Evolutionary conservation across 2,888 invertebrate species (phyloP).

Genomic region (Hypomecis punctinalis): DNA sequence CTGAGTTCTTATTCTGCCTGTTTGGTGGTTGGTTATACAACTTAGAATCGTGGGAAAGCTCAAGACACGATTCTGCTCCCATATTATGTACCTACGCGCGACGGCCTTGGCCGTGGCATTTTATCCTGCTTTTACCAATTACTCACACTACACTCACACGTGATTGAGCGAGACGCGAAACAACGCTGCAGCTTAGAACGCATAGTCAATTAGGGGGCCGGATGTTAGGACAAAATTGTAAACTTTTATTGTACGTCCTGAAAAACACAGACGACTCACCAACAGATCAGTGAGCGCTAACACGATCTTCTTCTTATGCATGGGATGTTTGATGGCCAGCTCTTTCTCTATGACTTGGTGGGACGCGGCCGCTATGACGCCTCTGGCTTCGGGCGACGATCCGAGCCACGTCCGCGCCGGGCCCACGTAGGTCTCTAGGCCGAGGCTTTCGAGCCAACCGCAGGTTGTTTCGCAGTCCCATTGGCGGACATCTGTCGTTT

Average conservation of each 20-base stretch:
- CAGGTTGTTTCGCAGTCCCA: conserved; percentile 93
- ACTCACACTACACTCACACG: too few species aligned
- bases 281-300: conserved; percentile 88
- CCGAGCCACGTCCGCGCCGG: conserved; percentile 94
- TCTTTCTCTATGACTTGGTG: conserved; percentile 95
- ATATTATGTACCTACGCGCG: too few species aligned
- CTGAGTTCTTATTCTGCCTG: too few species aligned
- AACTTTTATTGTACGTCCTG: neutral
- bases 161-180: too few species aligned
- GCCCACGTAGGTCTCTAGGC: conserved; percentile 90
- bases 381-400: conserved; percentile 87
- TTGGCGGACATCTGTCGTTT: conserved; percentile 90
- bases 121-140: too few species aligned
- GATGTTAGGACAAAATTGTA: neutral
- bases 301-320: conserved; percentile 97
- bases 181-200: too few species aligned
- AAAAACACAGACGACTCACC: conserved; percentile 52
- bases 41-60: too few species aligned
- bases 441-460: conserved; percentile 92
- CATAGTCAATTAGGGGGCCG: too few species aligned
- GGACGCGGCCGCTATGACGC: conserved; percentile 89
- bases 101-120: too few species aligned
- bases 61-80: too few species aligned
- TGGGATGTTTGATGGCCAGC: conserved; percentile 90
- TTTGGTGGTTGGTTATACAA: too few species aligned